Percentiles rank a stretch among this genome's conserved stretches.
These are phyloP conservation scores for Eriosoma lanigerum DNA, from an alignment of 1,140 invertebrate genomes.

Conservation along the genomic window DNA sequence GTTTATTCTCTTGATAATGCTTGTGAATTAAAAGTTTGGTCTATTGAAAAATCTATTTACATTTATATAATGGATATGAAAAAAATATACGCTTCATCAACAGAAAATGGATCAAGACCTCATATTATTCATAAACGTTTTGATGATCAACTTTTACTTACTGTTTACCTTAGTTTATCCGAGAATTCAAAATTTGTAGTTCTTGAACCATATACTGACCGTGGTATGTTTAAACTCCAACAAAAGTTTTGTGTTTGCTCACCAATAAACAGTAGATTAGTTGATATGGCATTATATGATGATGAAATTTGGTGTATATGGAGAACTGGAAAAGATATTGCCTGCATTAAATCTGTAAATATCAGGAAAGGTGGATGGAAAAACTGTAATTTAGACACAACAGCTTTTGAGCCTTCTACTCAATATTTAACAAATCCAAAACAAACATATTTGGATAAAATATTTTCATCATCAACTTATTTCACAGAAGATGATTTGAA, in stretches of 20 bases:
- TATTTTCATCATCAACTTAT: conserved; percentile 42
- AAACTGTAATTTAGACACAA: conserved; percentile 32
- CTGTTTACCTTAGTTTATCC: conserved; percentile 42
- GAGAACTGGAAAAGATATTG: conserved; percentile 44
- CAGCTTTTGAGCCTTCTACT: conserved; percentile 32
- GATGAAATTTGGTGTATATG: conserved; percentile 49
- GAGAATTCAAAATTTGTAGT: conserved; percentile 42
- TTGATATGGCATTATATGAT: conserved; percentile 43
- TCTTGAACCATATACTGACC: conserved; percentile 23
- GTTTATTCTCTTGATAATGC: conserved; percentile 40
- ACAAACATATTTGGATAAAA: conserved; percentile 39
- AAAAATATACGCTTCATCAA: conserved; percentile 18
- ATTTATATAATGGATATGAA: conserved; percentile 49
- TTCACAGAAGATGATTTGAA: conserved; percentile 45
- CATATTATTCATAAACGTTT: conserved; percentile 44
- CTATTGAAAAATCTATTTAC: conserved; percentile 45
- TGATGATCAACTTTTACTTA: conserved; percentile 39
- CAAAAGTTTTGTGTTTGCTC: conserved; percentile 32
- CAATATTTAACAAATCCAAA: conserved; percentile 14
- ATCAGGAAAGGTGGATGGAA: conserved; percentile 27
- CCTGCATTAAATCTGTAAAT: conserved; percentile 34
- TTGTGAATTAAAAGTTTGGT: conserved; percentile 48
- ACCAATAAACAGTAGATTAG: conserved; percentile 3
- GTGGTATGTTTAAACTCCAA: conserved; percentile 47
- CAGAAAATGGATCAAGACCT: conserved; percentile 46